A percentile compares a stretch with the other conserved stretches of the same genome.
These are phyloP conservation scores for Portevinia maculata DNA, from an alignment of 2,888 invertebrate genomes.

Conservation along the genomic window DNA sequence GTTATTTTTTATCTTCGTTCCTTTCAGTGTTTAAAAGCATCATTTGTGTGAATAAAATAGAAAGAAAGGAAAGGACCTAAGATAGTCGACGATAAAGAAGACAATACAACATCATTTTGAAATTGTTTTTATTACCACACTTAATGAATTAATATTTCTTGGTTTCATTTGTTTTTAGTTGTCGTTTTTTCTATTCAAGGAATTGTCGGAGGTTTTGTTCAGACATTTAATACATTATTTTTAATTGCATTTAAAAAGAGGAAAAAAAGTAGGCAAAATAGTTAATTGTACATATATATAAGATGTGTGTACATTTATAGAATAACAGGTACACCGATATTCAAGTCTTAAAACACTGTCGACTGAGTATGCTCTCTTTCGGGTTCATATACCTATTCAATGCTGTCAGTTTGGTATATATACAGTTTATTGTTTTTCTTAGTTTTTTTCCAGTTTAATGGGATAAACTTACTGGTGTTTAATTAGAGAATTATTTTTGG, in stretches of 20 bases:
- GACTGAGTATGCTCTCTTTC: constrained; percentile 3
- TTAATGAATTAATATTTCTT: constrained; percentile 70
- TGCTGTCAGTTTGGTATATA: constrained; percentile 34
- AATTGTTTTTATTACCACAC: constrained; percentile 70
- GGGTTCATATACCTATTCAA: constrained; percentile 50
- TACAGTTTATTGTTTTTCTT: constrained; percentile 70
- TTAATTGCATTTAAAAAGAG: constrained; percentile 64
- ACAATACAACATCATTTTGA: constrained; percentile 52
- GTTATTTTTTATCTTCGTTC: constrained; percentile 46
- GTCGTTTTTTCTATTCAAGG: constrained; percentile 48
- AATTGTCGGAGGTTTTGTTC: constrained; percentile 54
- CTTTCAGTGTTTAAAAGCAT: constrained; percentile 52
- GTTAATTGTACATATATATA: constrained; percentile 63
- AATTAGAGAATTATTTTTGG: constrained; percentile 63
- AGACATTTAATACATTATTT: constrained; percentile 67
- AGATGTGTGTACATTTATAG: constrained; percentile 53
- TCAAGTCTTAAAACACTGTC: constrained; percentile 8
- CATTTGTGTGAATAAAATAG: no score
- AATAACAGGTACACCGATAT: constrained; percentile 6
- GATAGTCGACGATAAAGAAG: constrained; percentile 25
- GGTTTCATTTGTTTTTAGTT: constrained; percentile 70
- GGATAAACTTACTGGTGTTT: constrained; percentile 65
- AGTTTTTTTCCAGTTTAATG: constrained; percentile 54
- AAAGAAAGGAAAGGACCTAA: no score
- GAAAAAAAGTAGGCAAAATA: constrained; percentile 38